These are phyloP conservation scores for Halichoeres trimaculatus DNA, from an alignment of 2,113 vertebrate species.

Conservation along the genomic window DNA sequence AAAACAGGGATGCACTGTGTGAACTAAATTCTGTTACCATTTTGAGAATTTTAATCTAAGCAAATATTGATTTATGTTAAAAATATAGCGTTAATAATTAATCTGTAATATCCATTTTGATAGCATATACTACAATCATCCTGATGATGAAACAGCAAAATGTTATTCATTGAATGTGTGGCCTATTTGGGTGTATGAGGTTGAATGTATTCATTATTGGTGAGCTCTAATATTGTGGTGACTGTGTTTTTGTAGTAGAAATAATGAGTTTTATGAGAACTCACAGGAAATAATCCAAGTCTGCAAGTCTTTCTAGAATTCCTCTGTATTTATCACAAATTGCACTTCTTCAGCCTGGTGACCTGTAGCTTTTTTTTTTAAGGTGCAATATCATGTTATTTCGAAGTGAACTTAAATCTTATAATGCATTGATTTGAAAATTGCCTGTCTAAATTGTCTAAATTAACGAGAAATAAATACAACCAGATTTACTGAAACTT, in stretches of 20 bases:
- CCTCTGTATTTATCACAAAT: not conserved
- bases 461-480: constrained; percentile 45
- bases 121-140: not conserved
- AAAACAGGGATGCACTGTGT: not conserved
- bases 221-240: not conserved
- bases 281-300: not conserved
- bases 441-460: not conserved
- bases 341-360: not conserved
- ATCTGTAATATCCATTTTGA: no score
- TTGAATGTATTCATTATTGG: not conserved
- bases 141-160: not conserved
- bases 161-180: not conserved
- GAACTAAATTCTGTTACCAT: not conserved
- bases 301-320: not conserved
- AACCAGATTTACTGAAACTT: constrained; percentile 35
- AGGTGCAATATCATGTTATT: not conserved
- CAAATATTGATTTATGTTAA: not conserved
- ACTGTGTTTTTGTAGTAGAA: not conserved
- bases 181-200: not conserved
- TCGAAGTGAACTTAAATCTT: not conserved
- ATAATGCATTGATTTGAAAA: not conserved
- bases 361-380: not conserved
- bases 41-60: not conserved
- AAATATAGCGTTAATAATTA: no score
- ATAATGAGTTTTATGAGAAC: not conserved